These are phyloP conservation scores for Butastur rufipennis DNA, from an alignment of 2,113 vertebrate genomes.

Conservation along the genomic window DNA sequence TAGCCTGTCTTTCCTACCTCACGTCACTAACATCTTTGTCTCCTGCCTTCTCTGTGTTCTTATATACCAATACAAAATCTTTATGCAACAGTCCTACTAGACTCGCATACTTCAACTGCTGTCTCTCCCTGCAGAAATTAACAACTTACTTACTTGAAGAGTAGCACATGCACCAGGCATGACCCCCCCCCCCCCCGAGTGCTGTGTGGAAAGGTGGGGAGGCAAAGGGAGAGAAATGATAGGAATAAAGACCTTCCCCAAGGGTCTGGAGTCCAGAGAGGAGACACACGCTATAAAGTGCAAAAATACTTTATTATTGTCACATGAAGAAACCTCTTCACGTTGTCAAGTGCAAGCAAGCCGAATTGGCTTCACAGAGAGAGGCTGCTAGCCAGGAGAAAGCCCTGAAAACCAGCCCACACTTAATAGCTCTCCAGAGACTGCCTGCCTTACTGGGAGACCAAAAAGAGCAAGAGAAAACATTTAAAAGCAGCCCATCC, in stretches of 20 bases:
- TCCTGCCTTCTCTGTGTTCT: not conserved
- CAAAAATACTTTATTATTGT: not conserved
- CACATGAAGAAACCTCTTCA: not conserved
- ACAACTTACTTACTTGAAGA: not conserved
- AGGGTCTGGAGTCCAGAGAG: not conserved
- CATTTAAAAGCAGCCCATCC: not conserved
- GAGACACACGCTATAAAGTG: not conserved
- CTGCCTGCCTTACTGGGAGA: not conserved
- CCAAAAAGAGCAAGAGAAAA: not conserved
- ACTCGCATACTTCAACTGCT: not conserved
- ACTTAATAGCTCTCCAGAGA: not conserved
- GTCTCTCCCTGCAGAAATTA: not conserved
- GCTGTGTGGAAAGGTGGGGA: not conserved
- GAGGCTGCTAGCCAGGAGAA: not conserved
- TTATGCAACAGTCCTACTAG: not conserved
- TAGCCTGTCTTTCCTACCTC: not conserved
- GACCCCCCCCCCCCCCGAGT: too few species aligned
- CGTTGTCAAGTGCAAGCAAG: not conserved
- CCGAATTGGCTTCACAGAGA: not conserved
- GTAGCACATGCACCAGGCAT: not conserved
- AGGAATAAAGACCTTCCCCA: not conserved
- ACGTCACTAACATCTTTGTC: not conserved
- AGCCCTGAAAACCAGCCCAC: not conserved
- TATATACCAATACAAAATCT: not conserved
- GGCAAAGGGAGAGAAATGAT: not conserved